A percentile compares a stretch with the other conserved stretches of the same genome.
phyloP scores from a whole-genome alignment of 2,888 invertebrate species.

The Galerucella calmariensis region DNA sequence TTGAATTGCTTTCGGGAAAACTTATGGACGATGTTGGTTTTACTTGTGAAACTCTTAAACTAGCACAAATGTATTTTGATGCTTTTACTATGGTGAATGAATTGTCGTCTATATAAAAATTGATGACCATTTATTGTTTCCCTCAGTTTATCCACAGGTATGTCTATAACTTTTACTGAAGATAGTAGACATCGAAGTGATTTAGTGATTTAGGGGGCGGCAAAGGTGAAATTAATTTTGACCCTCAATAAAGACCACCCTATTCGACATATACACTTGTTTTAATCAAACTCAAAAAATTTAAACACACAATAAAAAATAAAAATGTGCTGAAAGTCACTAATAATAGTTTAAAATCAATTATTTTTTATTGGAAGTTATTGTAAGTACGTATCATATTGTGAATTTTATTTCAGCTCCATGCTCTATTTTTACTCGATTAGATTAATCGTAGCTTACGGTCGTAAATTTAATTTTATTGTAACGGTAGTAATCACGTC shows the following conservation, averaged over 20 bases:
- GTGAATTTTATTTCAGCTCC: neutral
- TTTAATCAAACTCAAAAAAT: neutral
- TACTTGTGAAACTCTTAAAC: slow-evolving; percentile 19
- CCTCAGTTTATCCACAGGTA: neutral
- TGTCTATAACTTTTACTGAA: neutral
- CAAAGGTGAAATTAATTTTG: too few species aligned
- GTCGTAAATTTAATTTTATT: slow-evolving; percentile 6
- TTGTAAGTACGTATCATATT: neutral
- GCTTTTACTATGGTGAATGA: neutral
- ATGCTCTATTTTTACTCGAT: neutral
- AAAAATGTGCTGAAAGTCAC: neutral
- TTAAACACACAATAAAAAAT: too few species aligned
- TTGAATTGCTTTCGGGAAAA: slow-evolving; percentile 29
- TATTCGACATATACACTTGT: neutral
- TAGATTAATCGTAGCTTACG: neutral
- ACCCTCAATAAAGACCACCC: too few species aligned
- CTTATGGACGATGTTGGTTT: slow-evolving; percentile 24
- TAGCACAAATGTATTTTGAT: slow-evolving; percentile 26
- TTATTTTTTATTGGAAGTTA: neutral
- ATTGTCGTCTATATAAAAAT: too few species aligned
- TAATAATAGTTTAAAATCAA: slow-evolving; percentile 1
- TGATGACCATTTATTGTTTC: neutral
- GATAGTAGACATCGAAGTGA: too few species aligned
- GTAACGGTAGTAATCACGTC: neutral
- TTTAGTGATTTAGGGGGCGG: too few species aligned